A percentile compares a stretch with the other conserved stretches of the same genome.
These are phyloP conservation scores for Dicroscelio sp. DNA, from an alignment of 2,888 invertebrate genomes.

Conservation along the genomic window DNA sequence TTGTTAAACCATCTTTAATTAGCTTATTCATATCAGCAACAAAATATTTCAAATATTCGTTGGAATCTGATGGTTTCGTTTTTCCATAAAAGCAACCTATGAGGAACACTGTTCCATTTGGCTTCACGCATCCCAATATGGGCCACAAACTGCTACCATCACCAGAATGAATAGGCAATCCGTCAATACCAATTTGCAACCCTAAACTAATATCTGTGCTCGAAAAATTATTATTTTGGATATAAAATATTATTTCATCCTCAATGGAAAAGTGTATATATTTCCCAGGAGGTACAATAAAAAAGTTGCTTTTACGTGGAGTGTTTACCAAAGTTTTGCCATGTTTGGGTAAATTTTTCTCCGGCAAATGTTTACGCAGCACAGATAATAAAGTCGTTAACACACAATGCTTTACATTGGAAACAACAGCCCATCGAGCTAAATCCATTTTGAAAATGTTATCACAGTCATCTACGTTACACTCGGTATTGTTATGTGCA, in stretches of 20 bases:
- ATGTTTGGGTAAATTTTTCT: not conserved
- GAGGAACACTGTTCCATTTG: too few relatives aligned
- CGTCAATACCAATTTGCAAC: constrained; percentile 32
- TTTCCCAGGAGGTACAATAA: constrained; percentile 14
- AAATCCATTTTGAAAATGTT: not conserved
- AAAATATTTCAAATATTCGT: too few relatives aligned
- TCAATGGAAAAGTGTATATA: constrained; percentile 24
- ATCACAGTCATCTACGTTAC: not conserved
- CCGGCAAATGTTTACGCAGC: constrained; percentile 9
- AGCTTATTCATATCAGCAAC: too few relatives aligned
- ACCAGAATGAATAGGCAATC: constrained; percentile 25
- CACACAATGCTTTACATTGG: constrained; percentile 1
- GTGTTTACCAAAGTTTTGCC: constrained; percentile 32
- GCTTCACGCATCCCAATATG: too few relatives aligned
- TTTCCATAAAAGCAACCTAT: too few relatives aligned
- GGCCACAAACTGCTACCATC: constrained; percentile 33
- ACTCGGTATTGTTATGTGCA: too few relatives aligned
- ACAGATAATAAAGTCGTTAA: not conserved
- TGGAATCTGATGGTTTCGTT: too few relatives aligned
- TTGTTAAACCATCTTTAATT: too few relatives aligned
- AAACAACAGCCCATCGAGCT: constrained; percentile 17
- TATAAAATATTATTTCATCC: not conserved
- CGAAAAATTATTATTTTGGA: constrained; percentile 9
- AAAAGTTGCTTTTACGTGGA: not conserved
- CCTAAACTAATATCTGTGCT: not conserved